phyloP scores from a whole-genome alignment of 2,888 invertebrate genomes.

The Orthosia gracilis region DNA sequence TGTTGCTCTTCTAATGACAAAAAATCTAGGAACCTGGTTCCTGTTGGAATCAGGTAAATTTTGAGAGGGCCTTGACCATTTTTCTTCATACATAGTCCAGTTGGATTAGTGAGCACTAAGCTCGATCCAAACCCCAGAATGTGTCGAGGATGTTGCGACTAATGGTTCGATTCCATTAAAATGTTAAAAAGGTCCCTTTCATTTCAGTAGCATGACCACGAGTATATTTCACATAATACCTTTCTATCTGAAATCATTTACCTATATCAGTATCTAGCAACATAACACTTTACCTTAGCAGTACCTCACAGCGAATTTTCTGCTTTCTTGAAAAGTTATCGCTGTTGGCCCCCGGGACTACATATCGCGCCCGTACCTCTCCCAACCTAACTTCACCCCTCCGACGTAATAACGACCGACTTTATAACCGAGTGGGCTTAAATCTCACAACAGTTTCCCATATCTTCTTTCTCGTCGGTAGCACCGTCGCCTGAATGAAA shows the following conservation, averaged over 20 bases:
- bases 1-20: too few species aligned
- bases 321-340: conserved; percentile 73
- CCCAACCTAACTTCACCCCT: conserved; percentile 53
- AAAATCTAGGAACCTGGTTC: too few species aligned
- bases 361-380: conserved; percentile 64
- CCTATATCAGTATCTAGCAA: conserved; percentile 61
- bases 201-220: too few species aligned
- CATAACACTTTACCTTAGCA: conserved; percentile 66
- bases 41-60: too few species aligned
- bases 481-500: conserved; percentile 63
- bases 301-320: conserved; percentile 67
- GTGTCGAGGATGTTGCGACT: not conserved
- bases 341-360: conserved; percentile 70
- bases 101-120: too few species aligned
- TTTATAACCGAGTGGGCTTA: conserved; percentile 71
- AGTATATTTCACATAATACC: not conserved
- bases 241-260: conserved; percentile 55
- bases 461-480: conserved; percentile 64
- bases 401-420: conserved; percentile 70
- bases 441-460: conserved; percentile 70
- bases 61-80: too few species aligned
- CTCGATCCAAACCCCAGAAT: too few species aligned
- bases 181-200: too few species aligned
- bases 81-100: not conserved
- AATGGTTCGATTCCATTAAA: too few species aligned